Evolutionary conservation across 2,797 vertebrate species (phyloP), one percentile per base, ranked within the genome.

Genomic region (Pseudochirops corinnae): DNA sequence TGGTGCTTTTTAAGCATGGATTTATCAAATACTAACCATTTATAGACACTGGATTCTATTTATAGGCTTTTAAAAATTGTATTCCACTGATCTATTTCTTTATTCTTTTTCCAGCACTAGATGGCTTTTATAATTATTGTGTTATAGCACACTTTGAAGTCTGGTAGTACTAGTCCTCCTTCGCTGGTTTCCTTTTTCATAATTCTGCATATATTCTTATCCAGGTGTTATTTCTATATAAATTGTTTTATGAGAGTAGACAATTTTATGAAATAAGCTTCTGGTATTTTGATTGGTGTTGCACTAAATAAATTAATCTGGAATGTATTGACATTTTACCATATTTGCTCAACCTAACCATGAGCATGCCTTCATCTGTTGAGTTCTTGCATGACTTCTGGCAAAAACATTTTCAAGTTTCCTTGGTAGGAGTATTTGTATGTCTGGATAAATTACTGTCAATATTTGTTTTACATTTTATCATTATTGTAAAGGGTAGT

Each of bases 61-160:
- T 82, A 82, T 82, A 82, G 67, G 67, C 67, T 82, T 82, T 82
- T 82, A 82, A 82, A 82, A 82, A 82, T 82, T 82, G n/a, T 82
- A 82, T 82, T 82, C 67, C 67, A 82, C 67, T 82, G 67, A 82
- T 82, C 67, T 82, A 82, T 39, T 82, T 82, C 67, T 82, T 82
- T 82, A 82, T 82, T 82, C 67, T 82, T 82, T 82, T 82, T 82
- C 67, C 67, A 82, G 67, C 67, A 82, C 67, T n/a, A 82, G n/a
- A 39, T 16, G 39, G 67, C 11, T 46, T 82, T 82, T 39, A 39
- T 82, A 82, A 82, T 82, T 82, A 82, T 82, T 82, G 67, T 82
- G n/a, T 82, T 82, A 82, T 39, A 82, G 33, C 6, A 46, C n/a
- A 9, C 67, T 82, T 82, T 82, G 67, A 82, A 82, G 67, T 82